Evolutionary conservation across 2,113 vertebrate species (phyloP).

Genomic region (Scomber scombrus): DNA sequence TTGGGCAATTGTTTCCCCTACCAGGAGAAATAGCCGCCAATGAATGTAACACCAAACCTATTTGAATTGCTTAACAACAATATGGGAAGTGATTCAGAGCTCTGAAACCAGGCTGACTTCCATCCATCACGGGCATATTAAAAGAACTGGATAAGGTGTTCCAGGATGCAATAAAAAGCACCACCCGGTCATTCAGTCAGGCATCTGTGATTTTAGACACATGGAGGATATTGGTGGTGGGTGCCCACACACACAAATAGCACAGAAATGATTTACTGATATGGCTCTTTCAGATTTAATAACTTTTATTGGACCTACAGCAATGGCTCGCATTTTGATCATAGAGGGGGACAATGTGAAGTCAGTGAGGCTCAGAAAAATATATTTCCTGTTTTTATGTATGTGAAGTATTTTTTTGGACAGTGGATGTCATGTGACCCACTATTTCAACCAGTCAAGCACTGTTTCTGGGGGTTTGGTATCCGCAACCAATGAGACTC

Average conservation of each 20-base stretch:
- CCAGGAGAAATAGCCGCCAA: not conserved
- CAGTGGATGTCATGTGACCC: not conserved
- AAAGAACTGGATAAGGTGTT: not conserved
- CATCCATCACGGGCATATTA: not conserved
- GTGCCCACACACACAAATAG: no score
- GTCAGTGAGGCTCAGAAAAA: no score
- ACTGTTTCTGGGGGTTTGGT: not conserved
- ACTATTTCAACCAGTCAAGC: not conserved
- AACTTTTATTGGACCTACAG: no score
- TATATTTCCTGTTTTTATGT: not conserved
- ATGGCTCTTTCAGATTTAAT: not conserved
- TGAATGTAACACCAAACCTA: no score
- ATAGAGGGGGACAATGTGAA: no score
- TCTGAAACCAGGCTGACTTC: not conserved
- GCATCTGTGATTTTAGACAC: no score
- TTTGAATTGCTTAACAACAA: not conserved
- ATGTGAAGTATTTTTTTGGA: not conserved
- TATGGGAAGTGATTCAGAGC: not conserved
- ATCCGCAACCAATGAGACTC: not conserved
- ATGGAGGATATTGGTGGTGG: no score
- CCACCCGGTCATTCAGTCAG: not conserved
- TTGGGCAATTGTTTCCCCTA: not conserved
- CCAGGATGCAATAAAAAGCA: not conserved
- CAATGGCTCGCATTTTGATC: no score
- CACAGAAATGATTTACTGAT: not conserved